Evolutionary conservation across 2,888 invertebrate genomes (phyloP).

Genomic region (Perithous albicinctus): DNA sequence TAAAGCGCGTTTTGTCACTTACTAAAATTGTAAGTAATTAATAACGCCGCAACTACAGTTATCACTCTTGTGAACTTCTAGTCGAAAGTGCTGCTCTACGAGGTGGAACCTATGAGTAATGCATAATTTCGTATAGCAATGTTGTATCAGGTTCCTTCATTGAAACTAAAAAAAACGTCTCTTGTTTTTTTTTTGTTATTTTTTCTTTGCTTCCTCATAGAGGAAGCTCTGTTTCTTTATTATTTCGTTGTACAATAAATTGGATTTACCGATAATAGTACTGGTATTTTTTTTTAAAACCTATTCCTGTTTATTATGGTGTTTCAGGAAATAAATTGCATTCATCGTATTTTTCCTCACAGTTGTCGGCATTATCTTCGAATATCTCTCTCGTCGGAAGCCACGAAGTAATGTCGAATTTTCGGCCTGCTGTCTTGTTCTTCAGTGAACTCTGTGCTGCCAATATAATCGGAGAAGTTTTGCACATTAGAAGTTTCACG

Average conservation of each 20-base stretch:
- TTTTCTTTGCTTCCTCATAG: neutral
- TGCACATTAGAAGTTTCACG: conserved; percentile 90
- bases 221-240: conserved; percentile 16
- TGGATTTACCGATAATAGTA: neutral
- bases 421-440: conserved; percentile 74
- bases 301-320: neutral
- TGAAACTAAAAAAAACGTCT: conserved; percentile 11
- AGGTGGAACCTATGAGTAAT: conserved; percentile 33
- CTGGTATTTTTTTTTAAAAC: neutral
- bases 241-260: conserved; percentile 25
- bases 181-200: neutral
- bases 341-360: conserved; percentile 81
- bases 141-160: conserved; percentile 23
- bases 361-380: conserved; percentile 82
- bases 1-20: conserved; percentile 16
- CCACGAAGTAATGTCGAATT: conserved; percentile 81
- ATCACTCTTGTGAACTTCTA: conserved; percentile 21
- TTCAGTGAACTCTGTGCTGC: conserved; percentile 90
- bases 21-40: conserved; percentile 5
- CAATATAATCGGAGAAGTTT: conserved; percentile 91
- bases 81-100: conserved; percentile 37
- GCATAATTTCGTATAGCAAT: conserved; percentile 29
- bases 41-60: conserved; percentile 17
- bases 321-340: conserved; percentile 79
- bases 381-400: conserved; percentile 81